phyloP scores from a whole-genome alignment of 1,140 invertebrate species.

The Drosophila ogumai region DNA sequence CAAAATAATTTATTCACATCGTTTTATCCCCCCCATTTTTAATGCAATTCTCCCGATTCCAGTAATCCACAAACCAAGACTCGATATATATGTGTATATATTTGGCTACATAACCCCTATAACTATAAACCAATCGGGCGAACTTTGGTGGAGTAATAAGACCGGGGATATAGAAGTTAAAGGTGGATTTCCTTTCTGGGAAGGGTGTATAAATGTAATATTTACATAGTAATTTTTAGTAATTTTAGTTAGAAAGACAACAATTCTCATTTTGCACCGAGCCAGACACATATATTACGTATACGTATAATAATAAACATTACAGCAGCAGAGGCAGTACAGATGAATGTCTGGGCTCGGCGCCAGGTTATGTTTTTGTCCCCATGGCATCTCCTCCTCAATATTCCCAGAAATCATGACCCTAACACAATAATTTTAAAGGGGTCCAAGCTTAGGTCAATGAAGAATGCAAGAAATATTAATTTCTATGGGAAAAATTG shows the following conservation, averaged over 20 bases:
- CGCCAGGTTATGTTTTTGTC: slow-evolving; percentile 69
- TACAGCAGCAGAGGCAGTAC: slow-evolving; percentile 56
- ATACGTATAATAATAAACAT: slow-evolving; percentile 76
- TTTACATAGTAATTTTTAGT: slow-evolving; percentile 33
- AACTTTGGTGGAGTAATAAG: neutral
- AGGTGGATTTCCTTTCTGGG: neutral
- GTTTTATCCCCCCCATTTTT: slow-evolving; percentile 16
- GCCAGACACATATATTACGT: slow-evolving; percentile 68
- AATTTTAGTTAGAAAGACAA: slow-evolving; percentile 40
- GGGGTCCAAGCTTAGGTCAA: neutral
- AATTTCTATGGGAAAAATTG: too few relatives aligned
- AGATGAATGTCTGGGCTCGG: slow-evolving; percentile 71
- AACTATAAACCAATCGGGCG: slow-evolving; percentile 18
- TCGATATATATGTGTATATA: slow-evolving; percentile 52
- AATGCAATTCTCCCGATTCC: slow-evolving; percentile 55
- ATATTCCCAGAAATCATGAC: slow-evolving; percentile 15
- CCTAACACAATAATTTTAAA: neutral
- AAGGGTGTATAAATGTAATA: neutral
- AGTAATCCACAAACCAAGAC: slow-evolving; percentile 60
- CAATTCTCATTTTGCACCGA: slow-evolving; percentile 13
- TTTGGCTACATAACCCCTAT: slow-evolving; percentile 27
- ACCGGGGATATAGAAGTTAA: neutral
- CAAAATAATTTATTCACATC: slow-evolving; percentile 36
- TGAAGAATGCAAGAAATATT: neutral
- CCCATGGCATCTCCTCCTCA: slow-evolving; percentile 21